Percentiles rank a stretch among this genome's conserved stretches.
These are phyloP conservation scores for Periophthalmodon schlosseri DNA, from an alignment of 2,113 vertebrate genomes.

Conservation along the genomic window DNA sequence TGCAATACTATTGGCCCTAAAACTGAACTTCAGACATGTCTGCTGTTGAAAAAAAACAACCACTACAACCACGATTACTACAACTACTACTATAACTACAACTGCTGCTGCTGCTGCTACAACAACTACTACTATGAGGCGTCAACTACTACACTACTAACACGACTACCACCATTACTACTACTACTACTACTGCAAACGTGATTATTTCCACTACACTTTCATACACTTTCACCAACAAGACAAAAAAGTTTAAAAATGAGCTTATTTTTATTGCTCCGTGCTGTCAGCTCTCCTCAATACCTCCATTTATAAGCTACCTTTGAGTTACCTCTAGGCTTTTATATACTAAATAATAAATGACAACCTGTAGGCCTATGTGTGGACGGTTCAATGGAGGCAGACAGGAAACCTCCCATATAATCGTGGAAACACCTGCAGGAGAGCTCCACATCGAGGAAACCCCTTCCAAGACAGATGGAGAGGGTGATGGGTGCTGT, in stretches of 20 bases:
- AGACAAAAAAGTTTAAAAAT: not conserved
- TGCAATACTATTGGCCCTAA: too few relatives aligned
- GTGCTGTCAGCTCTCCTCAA: not conserved
- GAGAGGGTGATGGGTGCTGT: not conserved
- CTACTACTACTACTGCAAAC: not conserved
- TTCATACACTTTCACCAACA: not conserved
- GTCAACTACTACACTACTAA: too few relatives aligned
- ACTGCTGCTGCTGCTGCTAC: too few relatives aligned
- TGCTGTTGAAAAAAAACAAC: too few relatives aligned
- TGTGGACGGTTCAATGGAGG: not conserved
- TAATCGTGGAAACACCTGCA: not conserved
- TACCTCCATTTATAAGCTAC: not conserved
- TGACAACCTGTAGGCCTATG: not conserved
- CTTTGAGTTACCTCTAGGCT: not conserved
- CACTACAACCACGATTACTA: too few relatives aligned
- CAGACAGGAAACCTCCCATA: not conserved
- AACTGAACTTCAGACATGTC: too few relatives aligned
- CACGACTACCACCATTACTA: too few relatives aligned
- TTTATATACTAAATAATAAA: slow-evolving; percentile 4
- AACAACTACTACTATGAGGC: too few relatives aligned
- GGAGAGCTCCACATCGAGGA: not conserved
- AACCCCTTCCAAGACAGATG: not conserved
- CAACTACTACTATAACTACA: too few relatives aligned
- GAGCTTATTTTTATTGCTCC: not conserved
- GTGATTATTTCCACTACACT: not conserved